Conservation (phyloP, 2,797 vertebrate species). For the Mus caroli region DNA sequence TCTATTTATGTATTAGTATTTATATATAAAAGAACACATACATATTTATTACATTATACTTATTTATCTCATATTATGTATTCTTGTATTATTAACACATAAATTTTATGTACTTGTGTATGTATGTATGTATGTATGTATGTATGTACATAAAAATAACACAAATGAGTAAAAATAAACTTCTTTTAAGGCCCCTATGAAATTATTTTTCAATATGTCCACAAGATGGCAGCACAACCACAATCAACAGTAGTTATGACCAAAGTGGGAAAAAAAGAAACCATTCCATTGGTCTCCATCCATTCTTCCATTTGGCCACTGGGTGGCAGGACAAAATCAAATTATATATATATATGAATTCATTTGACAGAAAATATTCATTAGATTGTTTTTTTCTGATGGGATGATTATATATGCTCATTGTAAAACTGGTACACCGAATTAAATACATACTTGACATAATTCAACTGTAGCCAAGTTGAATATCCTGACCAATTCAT, state of each 20-base stretch:
- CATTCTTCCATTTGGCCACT: neutral
- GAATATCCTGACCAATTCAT: no score
- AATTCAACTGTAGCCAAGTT: no score
- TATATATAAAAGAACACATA: no score
- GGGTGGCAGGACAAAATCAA: neutral
- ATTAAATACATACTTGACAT: neutral
- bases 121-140: neutral
- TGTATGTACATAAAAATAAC: neutral
- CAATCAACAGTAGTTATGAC: neutral
- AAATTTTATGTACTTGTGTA: no score
- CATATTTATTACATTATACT: no score
- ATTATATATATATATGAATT: neutral
- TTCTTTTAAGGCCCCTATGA: neutral
- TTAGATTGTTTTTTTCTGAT: neutral
- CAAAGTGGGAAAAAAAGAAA: neutral
- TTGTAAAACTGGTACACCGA: neutral
- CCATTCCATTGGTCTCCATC: neutral
- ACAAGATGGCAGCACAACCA: neutral
- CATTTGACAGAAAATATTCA: neutral
- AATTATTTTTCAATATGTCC: neutral
- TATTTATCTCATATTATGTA: no score
- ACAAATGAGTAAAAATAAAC: neutral
- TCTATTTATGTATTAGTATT: no score
- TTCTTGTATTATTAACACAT: no score
- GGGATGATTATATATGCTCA: neutral